Conservation (phyloP, 2,888 invertebrate species). For the Eristalinus aeneus region DNA sequence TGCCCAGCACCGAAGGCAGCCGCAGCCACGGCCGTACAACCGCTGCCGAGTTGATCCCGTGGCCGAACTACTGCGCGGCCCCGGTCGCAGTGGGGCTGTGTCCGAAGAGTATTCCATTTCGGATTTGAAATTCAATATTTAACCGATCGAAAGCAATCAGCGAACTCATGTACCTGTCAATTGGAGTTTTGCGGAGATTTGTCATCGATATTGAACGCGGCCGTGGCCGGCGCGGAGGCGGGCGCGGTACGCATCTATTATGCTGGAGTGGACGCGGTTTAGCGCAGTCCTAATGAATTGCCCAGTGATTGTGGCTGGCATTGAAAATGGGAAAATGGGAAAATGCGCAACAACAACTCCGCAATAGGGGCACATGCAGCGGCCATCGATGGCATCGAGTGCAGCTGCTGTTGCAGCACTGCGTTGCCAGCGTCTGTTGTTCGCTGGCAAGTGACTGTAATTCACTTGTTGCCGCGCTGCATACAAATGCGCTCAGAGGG, state of each 20-base stretch:
- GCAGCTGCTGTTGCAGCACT: conserved; percentile 46
- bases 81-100: not conserved
- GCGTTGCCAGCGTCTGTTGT: conserved; percentile 48
- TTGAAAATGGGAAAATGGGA: conserved; percentile 61
- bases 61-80: not conserved
- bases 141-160: conserved; percentile 70
- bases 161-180: conserved; percentile 71
- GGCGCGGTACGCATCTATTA: conserved; percentile 61
- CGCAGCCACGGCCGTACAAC: not conserved
- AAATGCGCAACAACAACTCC: conserved; percentile 22
- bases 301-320: conserved; percentile 67
- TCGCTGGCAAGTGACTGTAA: conserved; percentile 67
- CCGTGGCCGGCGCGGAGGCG: conserved; percentile 2
- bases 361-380: conserved; percentile 8
- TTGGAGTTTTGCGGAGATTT: conserved; percentile 71
- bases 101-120: conserved; percentile 57
- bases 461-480: conserved; percentile 67
- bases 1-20: conserved; percentile 29
- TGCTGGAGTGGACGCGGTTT: conserved; percentile 63
- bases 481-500: conserved; percentile 57
- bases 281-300: conserved; percentile 70
- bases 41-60: not conserved
- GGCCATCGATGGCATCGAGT: conserved; percentile 6
- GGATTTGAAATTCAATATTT: conserved; percentile 70
- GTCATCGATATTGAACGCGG: conserved; percentile 66